Evolutionary conservation across 2,113 vertebrate genomes (phyloP), one percentile per base, ranked within the genome.

Genomic region (Bothrops jararaca): DNA sequence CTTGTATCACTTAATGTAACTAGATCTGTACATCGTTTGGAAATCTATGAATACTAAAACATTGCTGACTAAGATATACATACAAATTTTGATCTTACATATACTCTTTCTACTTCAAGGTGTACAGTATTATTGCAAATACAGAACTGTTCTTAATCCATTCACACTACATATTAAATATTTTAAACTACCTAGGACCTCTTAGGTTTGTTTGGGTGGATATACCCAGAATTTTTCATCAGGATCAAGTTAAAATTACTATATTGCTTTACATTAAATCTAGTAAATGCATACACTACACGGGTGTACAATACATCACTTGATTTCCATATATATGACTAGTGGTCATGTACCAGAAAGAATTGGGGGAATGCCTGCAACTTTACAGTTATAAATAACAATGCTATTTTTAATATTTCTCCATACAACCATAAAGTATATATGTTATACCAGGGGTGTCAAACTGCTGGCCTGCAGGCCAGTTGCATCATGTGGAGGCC

Each of bases 41-140:
- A 91, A 54, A 85, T 94, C 23, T 74, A 85, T 9, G 15, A 26
- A 92, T 57, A 34, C 4, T 86, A 34, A 95, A 93, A 87, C 87
- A 91, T 89, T 94, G 85, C 91, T 92, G 95, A 88, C 86, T 89
- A 34, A 92, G 29, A 92, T 92, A 90, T 93, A 87, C 52, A 85
- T 42, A 95, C 69, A 52, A 92, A 92, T 3, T 23, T 89, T 20
- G 29, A 93, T 74, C 11, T 92, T 93, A 89, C 57, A 9, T 69
- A 80, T 3, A 13, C 9, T 1, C 9, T 54, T 6, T 23, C 15
- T 23, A 64, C 48, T 91, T 52, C 54, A 10, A 74, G 23, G 85
- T 52, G 92, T 94, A 54, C 10, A 54, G 53, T 11, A 23, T 10
- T 92, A 48, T 4, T 86, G 34, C 3, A 93, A 95, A 90, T 58